These are phyloP conservation scores for Parnassius apollo DNA, from an alignment of 2,888 invertebrate species.

Conservation along the genomic window DNA sequence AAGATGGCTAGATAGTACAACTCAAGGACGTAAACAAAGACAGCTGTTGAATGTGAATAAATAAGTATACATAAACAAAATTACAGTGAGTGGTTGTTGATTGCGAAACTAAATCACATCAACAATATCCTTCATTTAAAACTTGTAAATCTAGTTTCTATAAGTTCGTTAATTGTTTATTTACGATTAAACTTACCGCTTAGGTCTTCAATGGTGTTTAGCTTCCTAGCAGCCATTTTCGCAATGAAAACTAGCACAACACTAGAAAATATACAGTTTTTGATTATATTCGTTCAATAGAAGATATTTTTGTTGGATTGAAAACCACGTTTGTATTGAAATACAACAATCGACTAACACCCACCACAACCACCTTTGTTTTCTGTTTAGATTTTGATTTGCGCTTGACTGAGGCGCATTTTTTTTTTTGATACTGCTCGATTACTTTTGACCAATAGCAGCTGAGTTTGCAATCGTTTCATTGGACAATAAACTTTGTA, in stretches of 20 bases:
- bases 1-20: constrained; percentile 10
- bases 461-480: constrained; percentile 26
- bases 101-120: constrained; percentile 25
- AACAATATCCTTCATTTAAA: constrained; percentile 40
- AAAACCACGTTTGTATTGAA: constrained; percentile 28
- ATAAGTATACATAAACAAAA: constrained; percentile 29
- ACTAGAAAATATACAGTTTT: constrained; percentile 16
- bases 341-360: constrained; percentile 36
- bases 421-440: constrained; percentile 26
- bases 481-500: constrained; percentile 45
- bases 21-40: constrained; percentile 27
- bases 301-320: constrained; percentile 1
- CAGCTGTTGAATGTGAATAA: constrained; percentile 30
- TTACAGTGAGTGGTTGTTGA: constrained; percentile 14
- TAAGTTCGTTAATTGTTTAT: constrained; percentile 60
- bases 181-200: constrained; percentile 67
- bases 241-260: constrained; percentile 27
- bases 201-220: constrained; percentile 74
- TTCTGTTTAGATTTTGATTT: constrained; percentile 51
- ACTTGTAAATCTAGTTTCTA: constrained; percentile 48
- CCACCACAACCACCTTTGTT: constrained; percentile 41
- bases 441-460: constrained; percentile 40
- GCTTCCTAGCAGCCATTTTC: constrained; percentile 71
- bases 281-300: constrained; percentile 5
- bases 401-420: constrained; percentile 34